Conservation (phyloP, 1,140 invertebrate species). For the Prorops nasuta region DNA sequence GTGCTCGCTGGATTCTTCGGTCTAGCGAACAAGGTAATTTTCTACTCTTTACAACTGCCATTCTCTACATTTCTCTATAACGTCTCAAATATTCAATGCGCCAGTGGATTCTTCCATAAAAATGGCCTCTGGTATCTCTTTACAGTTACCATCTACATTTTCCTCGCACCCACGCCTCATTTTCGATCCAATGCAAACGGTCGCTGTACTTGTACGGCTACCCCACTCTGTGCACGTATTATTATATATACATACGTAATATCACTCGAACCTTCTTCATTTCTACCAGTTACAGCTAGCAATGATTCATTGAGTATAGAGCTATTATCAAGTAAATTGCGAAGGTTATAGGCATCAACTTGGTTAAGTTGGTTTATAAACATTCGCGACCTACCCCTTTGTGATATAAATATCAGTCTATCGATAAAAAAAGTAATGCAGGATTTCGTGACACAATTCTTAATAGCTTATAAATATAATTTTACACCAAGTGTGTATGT, state of each 20-base stretch:
- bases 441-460: too few species aligned
- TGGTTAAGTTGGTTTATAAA: too few species aligned
- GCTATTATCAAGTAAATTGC: not conserved
- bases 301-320: not conserved
- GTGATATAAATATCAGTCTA: too few species aligned
- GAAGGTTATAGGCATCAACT: not conserved
- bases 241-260: not conserved
- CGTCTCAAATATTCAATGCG: too few species aligned
- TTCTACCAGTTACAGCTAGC: not conserved
- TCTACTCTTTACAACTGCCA: too few species aligned
- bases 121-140: conserved; percentile 20
- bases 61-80: conserved; percentile 1
- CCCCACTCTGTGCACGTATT: not conserved
- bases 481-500: too few species aligned
- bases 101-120: conserved; percentile 27
- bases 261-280: not conserved
- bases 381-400: conserved; percentile 19
- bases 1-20: conserved; percentile 20
- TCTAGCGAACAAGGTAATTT: conserved; percentile 25
- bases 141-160: not conserved
- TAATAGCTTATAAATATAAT: too few species aligned
- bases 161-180: not conserved
- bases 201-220: not conserved
- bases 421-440: too few species aligned
- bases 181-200: not conserved